Evolutionary conservation across 2,797 vertebrate species (phyloP).

Genomic region (Cyclopterus lumpus): DNA sequence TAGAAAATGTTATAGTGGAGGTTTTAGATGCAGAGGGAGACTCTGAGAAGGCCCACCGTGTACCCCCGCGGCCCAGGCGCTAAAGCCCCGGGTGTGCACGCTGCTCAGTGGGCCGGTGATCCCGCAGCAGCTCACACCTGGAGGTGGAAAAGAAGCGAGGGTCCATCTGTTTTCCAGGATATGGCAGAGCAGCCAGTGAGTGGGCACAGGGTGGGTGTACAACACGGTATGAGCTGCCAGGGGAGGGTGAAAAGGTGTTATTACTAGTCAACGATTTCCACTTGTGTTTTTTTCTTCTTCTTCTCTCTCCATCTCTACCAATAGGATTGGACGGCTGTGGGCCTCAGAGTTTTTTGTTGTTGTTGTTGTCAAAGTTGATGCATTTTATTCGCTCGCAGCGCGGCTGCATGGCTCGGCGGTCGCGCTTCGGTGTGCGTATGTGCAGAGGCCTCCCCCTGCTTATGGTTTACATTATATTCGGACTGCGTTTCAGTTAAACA

Average conservation of each 20-base stretch:
- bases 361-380: slow-evolving; percentile 26
- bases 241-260: slow-evolving; percentile 33
- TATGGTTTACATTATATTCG: slow-evolving; percentile 50
- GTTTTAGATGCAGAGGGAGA: neutral
- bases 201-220: slow-evolving; percentile 73
- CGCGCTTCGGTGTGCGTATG: slow-evolving; percentile 9
- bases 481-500: slow-evolving; percentile 50
- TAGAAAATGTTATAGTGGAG: neutral
- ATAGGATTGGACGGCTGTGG: slow-evolving; percentile 5
- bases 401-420: slow-evolving; percentile 6
- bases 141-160: slow-evolving; percentile 57
- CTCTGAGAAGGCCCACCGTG: slow-evolving; percentile 19
- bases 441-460: slow-evolving; percentile 46
- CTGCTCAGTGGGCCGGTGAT: slow-evolving; percentile 50
- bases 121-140: slow-evolving; percentile 63
- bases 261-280: slow-evolving; percentile 42
- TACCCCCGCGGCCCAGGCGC: slow-evolving; percentile 30
- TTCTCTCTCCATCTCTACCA: neutral
- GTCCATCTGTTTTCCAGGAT: slow-evolving; percentile 60
- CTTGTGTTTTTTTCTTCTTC: neutral
- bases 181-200: slow-evolving; percentile 62
- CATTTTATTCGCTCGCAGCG: slow-evolving; percentile 11
- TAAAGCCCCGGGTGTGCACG: slow-evolving; percentile 30
- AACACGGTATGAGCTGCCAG: slow-evolving; percentile 56
- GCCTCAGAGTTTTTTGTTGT: neutral